These are phyloP conservation scores for Wiebesia pumilae DNA, from an alignment of 1,140 invertebrate genomes.

Conservation along the genomic window DNA sequence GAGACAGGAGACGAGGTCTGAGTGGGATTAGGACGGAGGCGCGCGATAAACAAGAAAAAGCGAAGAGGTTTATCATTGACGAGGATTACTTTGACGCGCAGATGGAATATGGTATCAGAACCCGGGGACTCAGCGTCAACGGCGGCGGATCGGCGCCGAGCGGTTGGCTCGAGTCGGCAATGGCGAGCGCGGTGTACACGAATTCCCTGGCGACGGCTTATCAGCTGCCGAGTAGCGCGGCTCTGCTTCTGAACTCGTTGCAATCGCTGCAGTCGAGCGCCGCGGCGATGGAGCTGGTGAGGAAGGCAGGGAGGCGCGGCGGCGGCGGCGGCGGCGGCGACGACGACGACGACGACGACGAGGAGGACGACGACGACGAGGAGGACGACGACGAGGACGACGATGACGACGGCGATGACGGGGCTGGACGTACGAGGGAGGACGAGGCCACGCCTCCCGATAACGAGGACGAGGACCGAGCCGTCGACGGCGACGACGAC, in stretches of 20 bases:
- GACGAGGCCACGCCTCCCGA: too few species aligned
- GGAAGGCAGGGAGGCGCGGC: slow-evolving; percentile 29
- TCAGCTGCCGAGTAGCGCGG: slow-evolving; percentile 63
- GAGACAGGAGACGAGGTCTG: too few species aligned
- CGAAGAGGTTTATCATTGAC: too few species aligned
- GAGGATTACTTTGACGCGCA: slow-evolving; percentile 31
- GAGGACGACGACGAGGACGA: not conserved
- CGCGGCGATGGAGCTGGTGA: slow-evolving; percentile 20
- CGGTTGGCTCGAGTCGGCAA: slow-evolving; percentile 62
- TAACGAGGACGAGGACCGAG: not conserved
- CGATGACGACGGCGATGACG: slow-evolving; percentile 1
- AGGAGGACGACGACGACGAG: slow-evolving; percentile 53
- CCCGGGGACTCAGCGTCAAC: slow-evolving; percentile 62
- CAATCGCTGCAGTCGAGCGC: slow-evolving; percentile 35
- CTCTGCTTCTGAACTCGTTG: slow-evolving; percentile 69
- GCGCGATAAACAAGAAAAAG: too few species aligned
- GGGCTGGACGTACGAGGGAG: slow-evolving; percentile 12
- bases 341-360: slow-evolving; percentile 65
- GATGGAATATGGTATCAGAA: slow-evolving; percentile 76
- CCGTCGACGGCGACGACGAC: slow-evolving; percentile 61
- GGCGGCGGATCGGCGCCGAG: slow-evolving; percentile 54
- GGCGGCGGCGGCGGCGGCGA: slow-evolving; percentile 59
- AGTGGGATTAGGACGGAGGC: too few species aligned
- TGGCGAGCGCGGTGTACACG: slow-evolving; percentile 20
- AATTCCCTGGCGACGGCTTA: slow-evolving; percentile 64